phyloP scores from a whole-genome alignment of 2,888 invertebrate genomes.

The Cetonia aurata region DNA sequence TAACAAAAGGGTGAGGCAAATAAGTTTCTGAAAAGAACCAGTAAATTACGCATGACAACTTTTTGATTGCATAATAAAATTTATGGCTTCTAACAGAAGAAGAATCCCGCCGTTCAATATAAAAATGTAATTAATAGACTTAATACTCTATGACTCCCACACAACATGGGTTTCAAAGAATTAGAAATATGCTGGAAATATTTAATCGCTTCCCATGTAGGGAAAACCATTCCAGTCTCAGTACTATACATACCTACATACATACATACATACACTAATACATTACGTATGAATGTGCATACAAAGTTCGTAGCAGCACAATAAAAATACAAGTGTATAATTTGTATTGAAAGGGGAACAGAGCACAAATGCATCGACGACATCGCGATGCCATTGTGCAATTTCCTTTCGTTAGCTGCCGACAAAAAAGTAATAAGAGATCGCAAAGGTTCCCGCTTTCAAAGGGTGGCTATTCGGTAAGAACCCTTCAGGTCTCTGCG shows the following conservation, averaged over 20 bases:
- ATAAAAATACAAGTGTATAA: constrained; percentile 44
- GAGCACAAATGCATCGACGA: constrained; percentile 38
- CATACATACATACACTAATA: background rate
- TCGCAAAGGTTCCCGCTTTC: constrained; percentile 53
- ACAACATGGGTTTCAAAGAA: background rate
- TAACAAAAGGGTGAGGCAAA: no score
- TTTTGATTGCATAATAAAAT: no score
- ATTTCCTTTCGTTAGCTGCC: constrained; percentile 51
- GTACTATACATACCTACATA: background rate
- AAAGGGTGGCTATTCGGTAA: constrained; percentile 52
- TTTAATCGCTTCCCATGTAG: constrained; percentile 7
- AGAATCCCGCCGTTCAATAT: no score
- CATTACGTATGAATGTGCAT: constrained; percentile 9
- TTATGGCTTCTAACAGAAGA: no score
- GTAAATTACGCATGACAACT: no score
- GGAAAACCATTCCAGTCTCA: background rate
- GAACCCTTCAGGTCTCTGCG: constrained; percentile 53
- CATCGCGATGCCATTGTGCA: constrained; percentile 49
- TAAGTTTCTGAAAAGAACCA: no score
- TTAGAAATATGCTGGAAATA: constrained; percentile 6
- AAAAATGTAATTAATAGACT: no score
- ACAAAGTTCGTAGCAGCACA: constrained; percentile 19
- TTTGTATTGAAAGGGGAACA: constrained; percentile 41
- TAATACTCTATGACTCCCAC: background rate
- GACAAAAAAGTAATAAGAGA: constrained; percentile 54